A percentile compares a stretch with the other conserved stretches of the same genome.
These are phyloP conservation scores for Larimichthys polyactis DNA, from an alignment of 2,113 vertebrate species.

Conservation along the genomic window DNA sequence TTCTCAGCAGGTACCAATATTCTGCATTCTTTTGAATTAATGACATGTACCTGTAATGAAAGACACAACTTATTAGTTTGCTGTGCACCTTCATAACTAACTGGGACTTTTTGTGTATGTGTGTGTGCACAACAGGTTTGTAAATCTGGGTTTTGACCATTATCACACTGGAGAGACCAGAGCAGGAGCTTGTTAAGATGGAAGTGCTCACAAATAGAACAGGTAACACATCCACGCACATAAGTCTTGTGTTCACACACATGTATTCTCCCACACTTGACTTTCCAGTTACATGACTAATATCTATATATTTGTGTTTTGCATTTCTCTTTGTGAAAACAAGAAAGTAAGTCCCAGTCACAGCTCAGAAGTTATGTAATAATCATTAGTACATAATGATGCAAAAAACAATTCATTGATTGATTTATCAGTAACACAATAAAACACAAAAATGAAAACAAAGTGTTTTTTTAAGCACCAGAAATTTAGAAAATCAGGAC, in stretches of 20 bases:
- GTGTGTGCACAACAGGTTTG: conserved; percentile 82
- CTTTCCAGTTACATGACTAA: conserved; percentile 5
- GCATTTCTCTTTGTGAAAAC: conserved; percentile 34
- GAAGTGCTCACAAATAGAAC: conserved; percentile 89
- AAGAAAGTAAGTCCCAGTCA: conserved; percentile 70
- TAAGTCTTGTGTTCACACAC: neutral
- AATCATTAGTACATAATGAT: neutral
- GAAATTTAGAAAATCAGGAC: conserved; percentile 1
- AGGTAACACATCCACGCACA: conserved; percentile 80
- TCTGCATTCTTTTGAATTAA: neutral
- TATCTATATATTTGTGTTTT: conserved; percentile 33
- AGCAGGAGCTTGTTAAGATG: conserved; percentile 81
- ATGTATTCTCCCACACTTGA: neutral
- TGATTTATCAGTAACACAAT: neutral
- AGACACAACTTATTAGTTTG: neutral
- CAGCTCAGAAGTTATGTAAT: neutral
- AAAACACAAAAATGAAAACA: neutral
- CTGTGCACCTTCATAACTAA: neutral
- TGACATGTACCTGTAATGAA: neutral
- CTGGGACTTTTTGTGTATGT: neutral
- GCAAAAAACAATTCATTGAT: neutral
- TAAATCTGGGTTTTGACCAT: conserved; percentile 90
- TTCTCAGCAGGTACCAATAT: neutral
- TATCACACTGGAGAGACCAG: conserved; percentile 74
- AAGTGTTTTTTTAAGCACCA: neutral